Percentiles rank a stretch among this genome's conserved stretches.
Conservation (phyloP, 2,113 vertebrate species). For the Arvicanthis niloticus region DNA sequence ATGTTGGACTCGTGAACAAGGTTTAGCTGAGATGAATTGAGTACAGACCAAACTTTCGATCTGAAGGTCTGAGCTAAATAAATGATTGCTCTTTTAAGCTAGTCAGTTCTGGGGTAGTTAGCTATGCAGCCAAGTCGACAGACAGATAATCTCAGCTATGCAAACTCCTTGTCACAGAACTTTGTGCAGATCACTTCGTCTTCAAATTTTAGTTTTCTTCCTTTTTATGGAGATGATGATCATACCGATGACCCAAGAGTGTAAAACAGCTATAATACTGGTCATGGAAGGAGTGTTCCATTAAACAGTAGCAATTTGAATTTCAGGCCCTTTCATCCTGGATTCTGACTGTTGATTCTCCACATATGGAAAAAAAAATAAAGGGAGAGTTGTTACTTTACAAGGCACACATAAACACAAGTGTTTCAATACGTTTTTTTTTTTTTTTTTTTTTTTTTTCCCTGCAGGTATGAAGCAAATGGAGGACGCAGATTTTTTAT, state of each 20-base stretch:
- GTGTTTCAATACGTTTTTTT: conserved; percentile 78
- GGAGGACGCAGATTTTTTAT: conserved; percentile 48
- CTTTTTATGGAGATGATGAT: not conserved
- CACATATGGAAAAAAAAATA: conserved; percentile 51
- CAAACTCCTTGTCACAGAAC: not conserved
- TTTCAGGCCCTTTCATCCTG: not conserved
- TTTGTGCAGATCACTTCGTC: not conserved
- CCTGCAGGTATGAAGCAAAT: conserved; percentile 62
- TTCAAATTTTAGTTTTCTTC: not conserved
- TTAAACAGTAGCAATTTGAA: not conserved
- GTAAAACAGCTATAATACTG: not conserved
- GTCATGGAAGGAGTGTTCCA: no score
- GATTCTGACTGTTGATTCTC: conserved; percentile 67
- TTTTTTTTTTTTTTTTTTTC: conserved; percentile 69
- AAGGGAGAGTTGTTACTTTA: conserved; percentile 68
- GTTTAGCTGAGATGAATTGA: not conserved
- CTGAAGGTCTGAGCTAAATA: not conserved
- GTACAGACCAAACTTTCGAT: not conserved
- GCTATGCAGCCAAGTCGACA: not conserved
- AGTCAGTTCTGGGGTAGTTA: conserved; percentile 10
- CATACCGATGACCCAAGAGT: not conserved
- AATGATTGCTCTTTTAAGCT: not conserved
- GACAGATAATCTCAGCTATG: not conserved
- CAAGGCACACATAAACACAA: conserved; percentile 68
- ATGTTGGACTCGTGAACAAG: not conserved